Evolutionary conservation across 2,797 vertebrate genomes (phyloP), one percentile per base, ranked within the genome.

Genomic region (Pempheris klunzingeri): DNA sequence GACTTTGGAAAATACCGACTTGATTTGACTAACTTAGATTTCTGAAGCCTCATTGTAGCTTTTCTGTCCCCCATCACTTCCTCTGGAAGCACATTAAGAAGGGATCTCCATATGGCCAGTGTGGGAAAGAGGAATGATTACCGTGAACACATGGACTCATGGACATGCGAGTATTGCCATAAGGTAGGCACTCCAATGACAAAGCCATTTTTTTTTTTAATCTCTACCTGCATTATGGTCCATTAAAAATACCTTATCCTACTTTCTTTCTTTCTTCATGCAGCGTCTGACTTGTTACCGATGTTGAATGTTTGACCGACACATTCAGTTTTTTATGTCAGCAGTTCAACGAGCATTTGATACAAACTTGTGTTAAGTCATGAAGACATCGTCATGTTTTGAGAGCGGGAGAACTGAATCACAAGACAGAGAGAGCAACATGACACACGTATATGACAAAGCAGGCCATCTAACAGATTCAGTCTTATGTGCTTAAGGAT

Each of bases 361-460:
- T 39, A 9, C 7, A 18, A 5, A 13, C n/a, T n/a, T 14, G 9
- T 68, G 57, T 53, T n/a, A 63, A 59, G 44, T 22, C 28, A n/a
- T n/a, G n/a, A 52, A 66, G 18, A 52, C 44, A 26, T 41, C 18
- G 20, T 41, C 8, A 32, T n/a, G 15, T 30, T 28, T 66, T 44
- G 17, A 54, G 32, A 46, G 20, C 47, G 57, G 15, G 7, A 32
- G 24, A 28, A 46, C 52, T 47, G 43, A 49, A 36, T 59, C 22
- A 20, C 8, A 28, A 49, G 47, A 71, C 34, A 54, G 12, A 47
- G 4, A 57, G 34, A 71, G 18, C 34, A 44, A 65, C 22, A 58
- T 55, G 14, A 11, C 18, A 26, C 10, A 30, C 32, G 28, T 58
- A 70, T 32, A 39, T 59, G 36, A 30, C 18, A 32, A 69, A 39